Conservation (phyloP, 1,140 invertebrate species). For the Cryptotermes secundus region DNA sequence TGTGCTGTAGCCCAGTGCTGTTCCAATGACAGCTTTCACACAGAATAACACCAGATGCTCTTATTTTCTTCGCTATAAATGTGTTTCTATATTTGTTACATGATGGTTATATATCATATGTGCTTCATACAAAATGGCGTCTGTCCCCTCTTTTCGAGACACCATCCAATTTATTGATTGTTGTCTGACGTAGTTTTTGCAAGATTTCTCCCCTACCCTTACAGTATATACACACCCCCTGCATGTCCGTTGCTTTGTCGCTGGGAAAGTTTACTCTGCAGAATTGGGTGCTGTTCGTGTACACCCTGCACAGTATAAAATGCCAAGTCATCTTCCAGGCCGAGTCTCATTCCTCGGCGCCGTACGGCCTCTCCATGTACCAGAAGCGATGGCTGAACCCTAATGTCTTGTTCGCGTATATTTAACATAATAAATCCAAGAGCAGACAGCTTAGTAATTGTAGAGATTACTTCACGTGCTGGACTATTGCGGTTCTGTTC, state of each 20-base stretch:
- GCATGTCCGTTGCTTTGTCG: not conserved
- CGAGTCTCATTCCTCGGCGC: too few relatives aligned
- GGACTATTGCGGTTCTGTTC: too few relatives aligned
- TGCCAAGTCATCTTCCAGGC: too few relatives aligned
- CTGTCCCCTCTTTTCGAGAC: not conserved
- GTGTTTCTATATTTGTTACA: not conserved
- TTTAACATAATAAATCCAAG: too few relatives aligned
- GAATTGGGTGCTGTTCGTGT: not conserved
- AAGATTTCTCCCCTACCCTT: not conserved
- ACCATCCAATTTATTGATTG: conserved; percentile 9
- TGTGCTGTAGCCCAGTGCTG: too few relatives aligned
- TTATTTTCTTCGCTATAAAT: not conserved
- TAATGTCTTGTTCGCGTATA: too few relatives aligned
- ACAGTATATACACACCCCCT: not conserved
- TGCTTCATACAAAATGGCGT: not conserved
- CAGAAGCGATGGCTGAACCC: too few relatives aligned
- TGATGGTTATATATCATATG: not conserved
- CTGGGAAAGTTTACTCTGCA: not conserved
- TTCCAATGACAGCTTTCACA: too few relatives aligned
- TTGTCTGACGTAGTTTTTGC: conserved; percentile 11
- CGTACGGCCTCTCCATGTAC: too few relatives aligned
- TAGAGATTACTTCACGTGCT: too few relatives aligned
- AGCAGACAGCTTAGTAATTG: too few relatives aligned
- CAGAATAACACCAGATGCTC: not conserved
- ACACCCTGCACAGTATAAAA: too few relatives aligned